phyloP scores from a whole-genome alignment of 2,888 invertebrate genomes.

The Julus scandinavius region DNA sequence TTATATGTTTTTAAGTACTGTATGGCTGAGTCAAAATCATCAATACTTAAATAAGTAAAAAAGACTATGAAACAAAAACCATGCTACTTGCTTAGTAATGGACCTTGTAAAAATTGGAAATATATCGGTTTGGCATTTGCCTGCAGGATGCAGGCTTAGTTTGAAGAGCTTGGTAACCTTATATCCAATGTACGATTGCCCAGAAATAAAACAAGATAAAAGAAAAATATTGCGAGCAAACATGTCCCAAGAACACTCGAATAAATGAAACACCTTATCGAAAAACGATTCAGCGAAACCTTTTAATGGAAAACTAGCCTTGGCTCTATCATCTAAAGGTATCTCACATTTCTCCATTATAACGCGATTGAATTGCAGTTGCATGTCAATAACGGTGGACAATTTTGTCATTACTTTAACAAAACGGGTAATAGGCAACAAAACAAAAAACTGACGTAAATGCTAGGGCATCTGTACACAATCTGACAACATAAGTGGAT shows the following conservation, averaged over 20 bases:
- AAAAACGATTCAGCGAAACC: constrained; percentile 23
- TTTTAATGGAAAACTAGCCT: constrained; percentile 28
- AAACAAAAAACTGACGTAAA: neutral
- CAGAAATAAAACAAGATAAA: constrained; percentile 21
- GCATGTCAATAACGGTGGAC: constrained; percentile 5
- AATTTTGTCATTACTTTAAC: neutral
- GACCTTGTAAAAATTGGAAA: neutral
- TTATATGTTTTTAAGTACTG: no score
- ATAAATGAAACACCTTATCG: constrained; percentile 15
- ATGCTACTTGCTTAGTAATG: neutral
- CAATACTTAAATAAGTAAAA: no score
- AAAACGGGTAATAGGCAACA: neutral
- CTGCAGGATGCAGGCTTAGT: neutral
- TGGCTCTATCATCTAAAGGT: neutral
- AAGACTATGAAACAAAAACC: neutral
- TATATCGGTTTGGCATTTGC: neutral
- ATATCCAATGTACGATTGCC: neutral
- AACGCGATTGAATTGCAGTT: constrained; percentile 9
- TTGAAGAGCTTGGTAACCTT: neutral
- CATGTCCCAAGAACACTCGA: neutral
- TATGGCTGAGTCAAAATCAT: neutral
- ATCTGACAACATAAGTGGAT: no score
- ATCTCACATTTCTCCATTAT: constrained; percentile 32
- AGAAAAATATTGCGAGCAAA: neutral
- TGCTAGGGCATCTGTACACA: neutral